These are phyloP conservation scores for Lynx canadensis DNA, from an alignment of 2,113 vertebrate genomes.

Conservation along the genomic window DNA sequence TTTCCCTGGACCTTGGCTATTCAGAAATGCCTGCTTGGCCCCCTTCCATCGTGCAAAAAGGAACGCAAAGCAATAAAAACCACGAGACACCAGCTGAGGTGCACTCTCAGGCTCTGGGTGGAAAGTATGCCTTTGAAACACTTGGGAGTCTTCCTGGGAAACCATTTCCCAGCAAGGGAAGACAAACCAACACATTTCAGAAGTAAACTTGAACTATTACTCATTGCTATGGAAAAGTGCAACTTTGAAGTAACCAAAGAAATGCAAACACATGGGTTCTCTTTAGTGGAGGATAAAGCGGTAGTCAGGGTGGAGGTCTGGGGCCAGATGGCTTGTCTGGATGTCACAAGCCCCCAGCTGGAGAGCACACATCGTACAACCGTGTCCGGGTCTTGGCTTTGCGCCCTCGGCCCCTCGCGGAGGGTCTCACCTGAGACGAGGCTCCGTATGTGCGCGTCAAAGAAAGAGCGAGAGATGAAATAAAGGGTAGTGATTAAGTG, in stretches of 20 bases:
- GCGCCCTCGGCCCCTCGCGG: neutral
- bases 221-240: constrained; percentile 46
- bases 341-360: neutral
- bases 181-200: constrained; percentile 70
- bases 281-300: neutral
- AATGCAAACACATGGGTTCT: constrained; percentile 45
- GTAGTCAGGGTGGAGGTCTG: neutral
- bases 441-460: neutral
- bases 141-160: constrained; percentile 59
- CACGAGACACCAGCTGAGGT: neutral
- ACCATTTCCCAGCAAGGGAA: constrained; percentile 62
- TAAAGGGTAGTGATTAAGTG: neutral
- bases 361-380: neutral
- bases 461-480: neutral
- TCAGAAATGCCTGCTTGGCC: constrained; percentile 60
- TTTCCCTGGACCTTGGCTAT: constrained; percentile 36
- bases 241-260: constrained; percentile 55
- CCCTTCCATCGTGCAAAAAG: constrained; percentile 52
- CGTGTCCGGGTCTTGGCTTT: neutral
- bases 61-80: constrained; percentile 30
- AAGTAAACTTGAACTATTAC: constrained; percentile 66
- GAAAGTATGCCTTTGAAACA: constrained; percentile 70
- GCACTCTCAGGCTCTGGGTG: constrained; percentile 13
- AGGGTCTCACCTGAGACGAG: neutral
- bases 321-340: neutral